These are phyloP conservation scores for Neomorphus geoffroyi DNA, from an alignment of 2,797 vertebrate species.

Conservation along the genomic window DNA sequence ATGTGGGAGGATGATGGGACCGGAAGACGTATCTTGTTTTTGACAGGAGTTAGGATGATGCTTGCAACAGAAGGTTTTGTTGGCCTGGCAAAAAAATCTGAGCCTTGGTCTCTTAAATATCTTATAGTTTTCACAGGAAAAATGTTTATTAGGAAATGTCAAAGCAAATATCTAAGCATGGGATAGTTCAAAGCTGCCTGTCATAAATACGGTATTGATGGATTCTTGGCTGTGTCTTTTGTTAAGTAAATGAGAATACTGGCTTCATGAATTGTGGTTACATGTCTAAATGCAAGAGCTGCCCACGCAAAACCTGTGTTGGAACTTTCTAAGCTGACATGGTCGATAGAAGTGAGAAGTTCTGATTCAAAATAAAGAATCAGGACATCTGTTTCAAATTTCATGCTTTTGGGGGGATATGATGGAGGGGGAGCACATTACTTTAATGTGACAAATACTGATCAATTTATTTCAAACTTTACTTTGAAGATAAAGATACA, in stretches of 20 bases:
- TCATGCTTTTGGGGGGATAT: neutral
- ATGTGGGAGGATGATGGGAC: neutral
- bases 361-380: conserved; percentile 67
- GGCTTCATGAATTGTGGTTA: conserved; percentile 56
- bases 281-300: conserved; percentile 50
- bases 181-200: conserved; percentile 51
- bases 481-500: neutral
- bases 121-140: conserved; percentile 17
- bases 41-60: neutral
- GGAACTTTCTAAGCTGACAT: conserved; percentile 55
- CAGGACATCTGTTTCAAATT: conserved; percentile 66
- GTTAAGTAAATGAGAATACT: conserved; percentile 68
- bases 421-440: neutral
- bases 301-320: conserved; percentile 64
- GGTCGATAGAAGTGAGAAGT: conserved; percentile 60
- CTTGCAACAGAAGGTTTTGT: neutral
- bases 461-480: conserved; percentile 39
- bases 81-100: conserved; percentile 14
- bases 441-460: conserved; percentile 23
- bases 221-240: conserved; percentile 71
- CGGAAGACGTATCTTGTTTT: neutral
- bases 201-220: conserved; percentile 53
- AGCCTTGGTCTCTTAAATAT: neutral
- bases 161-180: conserved; percentile 43
- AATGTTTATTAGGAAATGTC: conserved; percentile 58